phyloP scores from a whole-genome alignment of 2,113 vertebrate genomes.

The Cariama cristata region DNA sequence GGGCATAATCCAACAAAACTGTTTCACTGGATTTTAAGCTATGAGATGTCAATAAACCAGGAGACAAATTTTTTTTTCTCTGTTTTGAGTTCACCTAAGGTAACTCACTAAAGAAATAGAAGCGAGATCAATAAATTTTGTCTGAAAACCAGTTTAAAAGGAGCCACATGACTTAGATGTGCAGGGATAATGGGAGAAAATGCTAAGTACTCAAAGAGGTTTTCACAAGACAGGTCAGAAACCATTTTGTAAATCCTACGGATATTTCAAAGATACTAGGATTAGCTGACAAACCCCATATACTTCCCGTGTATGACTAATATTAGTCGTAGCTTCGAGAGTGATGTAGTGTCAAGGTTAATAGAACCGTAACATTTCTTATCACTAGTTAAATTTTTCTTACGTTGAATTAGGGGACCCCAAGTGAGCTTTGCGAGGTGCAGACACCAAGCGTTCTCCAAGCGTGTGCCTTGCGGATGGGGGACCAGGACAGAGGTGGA shows the following conservation, averaged over 20 bases:
- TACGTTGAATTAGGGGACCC: fast-evolving
- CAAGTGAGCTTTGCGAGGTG: not conserved
- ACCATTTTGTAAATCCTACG: not conserved
- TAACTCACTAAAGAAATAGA: not conserved
- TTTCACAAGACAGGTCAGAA: not conserved
- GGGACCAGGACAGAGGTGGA: not conserved
- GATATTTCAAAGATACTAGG: not conserved
- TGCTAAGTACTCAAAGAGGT: fast-evolving
- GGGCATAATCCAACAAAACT: not conserved
- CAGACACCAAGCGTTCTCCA: not conserved
- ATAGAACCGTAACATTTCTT: fast-evolving
- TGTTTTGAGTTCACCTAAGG: conserved; percentile 33
- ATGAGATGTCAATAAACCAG: not conserved
- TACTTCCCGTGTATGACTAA: not conserved
- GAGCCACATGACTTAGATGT: not conserved
- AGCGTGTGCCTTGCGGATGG: fast-evolving
- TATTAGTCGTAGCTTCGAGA: too few species aligned
- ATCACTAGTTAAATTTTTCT: not conserved
- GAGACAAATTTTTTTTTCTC: not conserved
- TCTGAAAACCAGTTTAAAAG: not conserved
- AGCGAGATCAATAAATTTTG: not conserved
- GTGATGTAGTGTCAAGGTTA: fast-evolving
- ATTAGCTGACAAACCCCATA: not conserved
- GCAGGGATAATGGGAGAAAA: not conserved
- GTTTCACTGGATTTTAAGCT: not conserved